phyloP scores from a whole-genome alignment of 2,888 invertebrate species.

The Electrophaes corylata region DNA sequence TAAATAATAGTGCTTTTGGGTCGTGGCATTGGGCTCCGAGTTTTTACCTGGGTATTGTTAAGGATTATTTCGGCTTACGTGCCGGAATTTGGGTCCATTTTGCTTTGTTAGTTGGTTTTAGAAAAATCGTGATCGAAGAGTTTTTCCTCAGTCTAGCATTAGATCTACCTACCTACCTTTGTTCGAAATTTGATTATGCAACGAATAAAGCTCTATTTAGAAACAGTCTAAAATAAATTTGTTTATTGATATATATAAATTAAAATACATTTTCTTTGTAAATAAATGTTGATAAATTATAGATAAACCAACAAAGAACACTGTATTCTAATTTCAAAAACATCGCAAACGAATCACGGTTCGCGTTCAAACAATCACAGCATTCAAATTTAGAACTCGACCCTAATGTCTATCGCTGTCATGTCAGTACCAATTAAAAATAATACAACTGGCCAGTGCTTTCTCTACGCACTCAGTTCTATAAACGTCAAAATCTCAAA shows the following conservation, averaged over 20 bases:
- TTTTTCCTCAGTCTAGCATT: not conserved
- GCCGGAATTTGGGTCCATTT: conserved; percentile 30
- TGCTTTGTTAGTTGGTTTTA: conserved; percentile 13
- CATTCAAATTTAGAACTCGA: conserved; percentile 37
- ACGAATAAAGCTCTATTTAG: no score
- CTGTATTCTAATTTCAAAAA: conserved; percentile 6
- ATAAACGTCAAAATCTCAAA: conserved; percentile 48
- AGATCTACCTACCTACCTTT: not conserved
- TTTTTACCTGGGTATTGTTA: conserved; percentile 38
- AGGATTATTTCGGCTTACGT: conserved; percentile 34
- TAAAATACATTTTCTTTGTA: no score
- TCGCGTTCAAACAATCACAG: conserved; percentile 31
- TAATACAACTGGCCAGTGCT: conserved; percentile 41
- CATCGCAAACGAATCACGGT: conserved; percentile 17
- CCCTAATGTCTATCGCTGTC: conserved; percentile 38
- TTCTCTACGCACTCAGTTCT: conserved; percentile 40
- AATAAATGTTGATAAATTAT: no score
- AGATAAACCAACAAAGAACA: no score
- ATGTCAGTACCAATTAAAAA: conserved; percentile 44
- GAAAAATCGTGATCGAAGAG: not conserved
- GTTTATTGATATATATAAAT: no score
- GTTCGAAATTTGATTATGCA: no score
- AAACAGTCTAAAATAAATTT: no score
- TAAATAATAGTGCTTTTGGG: conserved; percentile 39
- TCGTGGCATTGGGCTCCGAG: conserved; percentile 33